phyloP scores from a whole-genome alignment of 2,113 vertebrate genomes.

The Cricetomys ansorgei region DNA sequence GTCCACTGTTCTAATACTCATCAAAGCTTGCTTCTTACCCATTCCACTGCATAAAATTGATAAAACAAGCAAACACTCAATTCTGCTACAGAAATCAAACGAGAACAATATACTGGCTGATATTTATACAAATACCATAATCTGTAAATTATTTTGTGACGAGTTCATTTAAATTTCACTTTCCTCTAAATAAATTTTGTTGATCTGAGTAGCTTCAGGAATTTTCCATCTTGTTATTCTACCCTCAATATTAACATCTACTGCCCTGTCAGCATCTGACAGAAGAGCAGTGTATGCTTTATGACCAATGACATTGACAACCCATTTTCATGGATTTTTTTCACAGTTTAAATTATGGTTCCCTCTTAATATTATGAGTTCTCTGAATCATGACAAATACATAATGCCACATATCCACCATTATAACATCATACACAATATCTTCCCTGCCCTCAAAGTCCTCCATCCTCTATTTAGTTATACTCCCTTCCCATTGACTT shows the following conservation, averaged over 20 bases:
- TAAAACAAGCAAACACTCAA: too few species aligned
- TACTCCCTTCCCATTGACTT: not conserved
- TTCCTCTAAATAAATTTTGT: not conserved
- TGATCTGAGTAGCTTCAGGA: not conserved
- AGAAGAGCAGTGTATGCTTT: not conserved
- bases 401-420: too few species aligned
- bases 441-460: not conserved
- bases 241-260: fast-evolving
- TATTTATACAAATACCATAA: not conserved
- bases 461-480: not conserved
- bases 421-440: not conserved
- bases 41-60: not conserved
- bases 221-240: fast-evolving
- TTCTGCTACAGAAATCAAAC: not conserved
- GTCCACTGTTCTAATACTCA: not conserved
- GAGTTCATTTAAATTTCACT: not conserved
- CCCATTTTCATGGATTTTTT: not conserved
- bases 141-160: not conserved
- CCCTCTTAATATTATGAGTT: not conserved
- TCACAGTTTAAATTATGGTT: not conserved
- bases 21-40: not conserved
- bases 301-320: not conserved
- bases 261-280: not conserved
- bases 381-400: not conserved
- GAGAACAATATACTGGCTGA: not conserved